These are phyloP conservation scores for Mystacides longicornis DNA, from an alignment of 2,888 invertebrate genomes.

Conservation along the genomic window DNA sequence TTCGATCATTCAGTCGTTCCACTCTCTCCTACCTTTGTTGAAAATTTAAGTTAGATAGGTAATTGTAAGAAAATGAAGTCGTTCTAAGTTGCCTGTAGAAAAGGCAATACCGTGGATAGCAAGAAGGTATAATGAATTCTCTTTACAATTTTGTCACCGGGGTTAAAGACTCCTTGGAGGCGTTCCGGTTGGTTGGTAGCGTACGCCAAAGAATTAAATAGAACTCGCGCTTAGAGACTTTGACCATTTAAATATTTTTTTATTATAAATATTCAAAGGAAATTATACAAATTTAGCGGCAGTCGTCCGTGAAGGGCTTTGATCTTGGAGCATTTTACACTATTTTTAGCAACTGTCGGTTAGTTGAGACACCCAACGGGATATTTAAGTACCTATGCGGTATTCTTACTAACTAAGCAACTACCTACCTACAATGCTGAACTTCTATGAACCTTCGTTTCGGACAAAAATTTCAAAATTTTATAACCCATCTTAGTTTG, in stretches of 20 bases:
- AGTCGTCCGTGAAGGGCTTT: slow-evolving; percentile 6
- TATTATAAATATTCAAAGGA: neutral
- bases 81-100: too few relatives aligned
- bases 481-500: too few relatives aligned
- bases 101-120: too few relatives aligned
- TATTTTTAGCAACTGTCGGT: neutral
- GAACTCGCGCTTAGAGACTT: neutral
- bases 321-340: neutral
- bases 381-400: neutral
- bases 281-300: neutral
- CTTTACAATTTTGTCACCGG: neutral
- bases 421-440: too few relatives aligned
- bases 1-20: too few relatives aligned
- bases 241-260: neutral
- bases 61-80: too few relatives aligned
- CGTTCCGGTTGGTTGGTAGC: neutral
- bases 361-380: neutral
- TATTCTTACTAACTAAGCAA: too few relatives aligned
- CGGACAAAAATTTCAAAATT: too few relatives aligned
- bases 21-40: too few relatives aligned
- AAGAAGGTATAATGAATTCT: neutral
- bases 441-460: too few relatives aligned
- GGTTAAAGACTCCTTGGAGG: neutral
- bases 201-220: neutral
- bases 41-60: too few relatives aligned